Percentiles rank a stretch among this genome's conserved stretches.
These are phyloP conservation scores for Rhabdophis nuchalis DNA, from an alignment of 2,797 vertebrate species.

Conservation along the genomic window DNA sequence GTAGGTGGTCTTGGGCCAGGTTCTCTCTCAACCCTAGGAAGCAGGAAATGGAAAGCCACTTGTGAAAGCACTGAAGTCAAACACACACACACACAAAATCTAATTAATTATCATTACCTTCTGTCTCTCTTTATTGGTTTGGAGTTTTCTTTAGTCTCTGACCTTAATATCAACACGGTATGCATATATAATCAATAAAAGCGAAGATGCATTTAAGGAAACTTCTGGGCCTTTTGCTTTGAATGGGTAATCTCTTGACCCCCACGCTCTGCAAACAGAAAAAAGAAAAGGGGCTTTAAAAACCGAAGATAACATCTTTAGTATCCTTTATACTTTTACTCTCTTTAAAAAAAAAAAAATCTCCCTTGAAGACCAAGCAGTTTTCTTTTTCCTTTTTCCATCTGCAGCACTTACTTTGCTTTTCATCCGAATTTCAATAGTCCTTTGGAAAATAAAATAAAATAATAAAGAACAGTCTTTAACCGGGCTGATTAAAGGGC, in stretches of 20 bases:
- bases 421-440: conserved; percentile 1
- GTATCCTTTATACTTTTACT: background rate
- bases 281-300: background rate
- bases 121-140: background rate
- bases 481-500: background rate
- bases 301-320: background rate
- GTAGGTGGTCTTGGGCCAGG: background rate
- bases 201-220: background rate
- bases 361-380: background rate
- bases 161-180: background rate
- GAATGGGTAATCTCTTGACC: background rate
- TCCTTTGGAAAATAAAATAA: background rate
- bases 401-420: background rate
- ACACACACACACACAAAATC: background rate
- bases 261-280: background rate
- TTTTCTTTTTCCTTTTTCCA: background rate
- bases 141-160: background rate
- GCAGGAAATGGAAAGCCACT: background rate
- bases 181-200: background rate
- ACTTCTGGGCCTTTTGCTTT: background rate
- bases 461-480: background rate
- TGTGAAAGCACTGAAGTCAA: background rate
- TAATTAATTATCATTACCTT: background rate
- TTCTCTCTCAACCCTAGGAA: background rate
- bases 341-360: background rate